Evolutionary conservation across 2,888 invertebrate species (phyloP).

Genomic region (Ennomos erosarius): DNA sequence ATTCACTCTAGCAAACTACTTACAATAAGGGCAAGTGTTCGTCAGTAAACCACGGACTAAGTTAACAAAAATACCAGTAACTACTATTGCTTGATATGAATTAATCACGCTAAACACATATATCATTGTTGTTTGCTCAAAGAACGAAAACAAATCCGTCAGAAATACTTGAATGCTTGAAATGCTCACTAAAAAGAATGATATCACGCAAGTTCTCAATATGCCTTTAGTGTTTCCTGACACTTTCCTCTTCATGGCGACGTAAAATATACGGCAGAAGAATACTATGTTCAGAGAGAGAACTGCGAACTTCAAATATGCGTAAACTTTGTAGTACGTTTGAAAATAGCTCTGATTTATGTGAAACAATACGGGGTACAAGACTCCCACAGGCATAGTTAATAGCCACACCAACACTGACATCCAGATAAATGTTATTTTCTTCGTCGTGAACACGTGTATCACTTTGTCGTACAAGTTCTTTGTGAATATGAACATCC

Average conservation of each 20-base stretch:
- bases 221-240: conserved; percentile 32
- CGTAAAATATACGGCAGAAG: conserved; percentile 60
- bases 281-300: conserved; percentile 52
- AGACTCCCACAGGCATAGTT: conserved; percentile 52
- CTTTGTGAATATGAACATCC: conserved; percentile 70
- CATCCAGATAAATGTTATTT: conserved; percentile 43
- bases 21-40: no score
- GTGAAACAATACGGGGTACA: conserved; percentile 18
- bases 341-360: conserved; percentile 12
- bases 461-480: conserved; percentile 69
- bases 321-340: conserved; percentile 49
- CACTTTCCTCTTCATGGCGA: conserved; percentile 41
- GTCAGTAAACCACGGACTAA: conserved; percentile 9
- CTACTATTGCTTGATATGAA: conserved; percentile 39
- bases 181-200: conserved; percentile 59
- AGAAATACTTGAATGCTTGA: conserved; percentile 63
- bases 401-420: conserved; percentile 53
- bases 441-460: conserved; percentile 55
- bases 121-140: conserved; percentile 9
- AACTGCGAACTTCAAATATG: conserved; percentile 52
- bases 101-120: conserved; percentile 41
- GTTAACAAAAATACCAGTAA: conserved; percentile 32
- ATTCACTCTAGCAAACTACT: no score
- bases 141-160: conserved; percentile 48
- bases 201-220: conserved; percentile 46